phyloP scores from a whole-genome alignment of 1,140 invertebrate genomes.

The Solen grandis region DNA sequence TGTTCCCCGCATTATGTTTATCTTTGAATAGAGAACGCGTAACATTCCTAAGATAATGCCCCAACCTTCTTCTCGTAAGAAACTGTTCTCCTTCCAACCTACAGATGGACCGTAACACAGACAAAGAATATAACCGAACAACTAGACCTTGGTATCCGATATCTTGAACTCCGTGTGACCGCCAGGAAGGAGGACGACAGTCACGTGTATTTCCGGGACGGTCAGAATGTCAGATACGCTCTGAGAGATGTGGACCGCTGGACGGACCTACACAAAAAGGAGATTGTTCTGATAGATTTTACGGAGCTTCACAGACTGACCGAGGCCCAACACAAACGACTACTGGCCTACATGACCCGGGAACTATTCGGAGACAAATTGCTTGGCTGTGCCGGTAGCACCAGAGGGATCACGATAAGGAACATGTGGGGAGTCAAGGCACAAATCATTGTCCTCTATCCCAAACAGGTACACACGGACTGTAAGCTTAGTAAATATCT shows the following conservation, averaged over 20 bases:
- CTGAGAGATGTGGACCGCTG: slow-evolving; percentile 25
- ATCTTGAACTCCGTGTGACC: slow-evolving; percentile 32
- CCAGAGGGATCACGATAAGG: slow-evolving; percentile 12
- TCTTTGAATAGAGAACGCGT: no score
- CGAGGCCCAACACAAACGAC: slow-evolving; percentile 6
- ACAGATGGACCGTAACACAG: slow-evolving; percentile 45
- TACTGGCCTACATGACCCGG: slow-evolving; percentile 23
- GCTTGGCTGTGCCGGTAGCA: slow-evolving; percentile 16
- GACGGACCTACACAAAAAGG: slow-evolving; percentile 18
- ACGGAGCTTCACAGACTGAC: slow-evolving; percentile 19
- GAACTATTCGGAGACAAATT: slow-evolving; percentile 17
- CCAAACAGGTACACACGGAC: slow-evolving; percentile 41
- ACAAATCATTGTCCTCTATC: slow-evolving; percentile 38
- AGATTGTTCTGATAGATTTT: slow-evolving; percentile 34
- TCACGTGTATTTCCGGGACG: slow-evolving; percentile 22
- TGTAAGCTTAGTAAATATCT: no score
- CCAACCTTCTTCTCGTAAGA: neutral
- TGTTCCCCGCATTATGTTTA: no score
- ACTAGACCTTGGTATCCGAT: slow-evolving; percentile 36
- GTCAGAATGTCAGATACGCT: slow-evolving; percentile 11
- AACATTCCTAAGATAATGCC: neutral
- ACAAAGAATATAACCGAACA: slow-evolving; percentile 14
- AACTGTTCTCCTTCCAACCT: neutral
- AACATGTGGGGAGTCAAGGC: slow-evolving; percentile 30
- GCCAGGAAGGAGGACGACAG: slow-evolving; percentile 17